A percentile compares a stretch with the other conserved stretches of the same genome.
Conservation (phyloP, 1,140 invertebrate species). For the Trichoplusia ni region DNA sequence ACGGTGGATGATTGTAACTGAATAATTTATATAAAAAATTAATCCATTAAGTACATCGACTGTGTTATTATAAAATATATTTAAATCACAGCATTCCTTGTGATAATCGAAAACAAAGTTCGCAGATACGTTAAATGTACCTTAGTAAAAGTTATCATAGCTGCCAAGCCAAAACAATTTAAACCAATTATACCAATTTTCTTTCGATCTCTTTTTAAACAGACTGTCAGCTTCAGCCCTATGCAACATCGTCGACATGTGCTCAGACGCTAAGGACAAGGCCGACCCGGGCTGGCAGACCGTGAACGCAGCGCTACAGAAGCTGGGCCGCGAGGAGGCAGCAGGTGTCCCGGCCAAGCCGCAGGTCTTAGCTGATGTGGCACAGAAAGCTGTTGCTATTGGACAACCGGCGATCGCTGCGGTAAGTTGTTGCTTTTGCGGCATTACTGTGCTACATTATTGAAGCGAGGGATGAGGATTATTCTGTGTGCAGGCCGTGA, state of each 20-base stretch:
- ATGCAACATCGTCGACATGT: constrained; percentile 59
- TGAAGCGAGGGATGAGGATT: too few species aligned
- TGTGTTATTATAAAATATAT: background rate
- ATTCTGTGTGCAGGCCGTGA: too few species aligned
- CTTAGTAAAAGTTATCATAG: too few species aligned
- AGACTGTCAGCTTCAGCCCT: constrained; percentile 64
- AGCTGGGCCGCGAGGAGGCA: constrained; percentile 46
- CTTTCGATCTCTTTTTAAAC: background rate
- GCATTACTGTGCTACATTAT: too few species aligned
- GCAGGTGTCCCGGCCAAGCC: constrained; percentile 51
- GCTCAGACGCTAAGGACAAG: constrained; percentile 50
- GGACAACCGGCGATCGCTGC: constrained; percentile 55
- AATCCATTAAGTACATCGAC: too few species aligned
- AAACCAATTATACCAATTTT: too few species aligned
- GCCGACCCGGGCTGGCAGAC: constrained; percentile 46
- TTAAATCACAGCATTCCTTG: too few species aligned
- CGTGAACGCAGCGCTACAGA: constrained; percentile 43
- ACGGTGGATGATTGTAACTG: too few species aligned
- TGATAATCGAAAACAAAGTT: too few species aligned
- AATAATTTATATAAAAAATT: too few species aligned
- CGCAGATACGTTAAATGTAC: too few species aligned
- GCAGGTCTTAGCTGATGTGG: constrained; percentile 42
- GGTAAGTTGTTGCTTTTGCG: constrained; percentile 47
- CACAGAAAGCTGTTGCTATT: constrained; percentile 43
- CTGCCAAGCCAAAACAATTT: too few species aligned